Conservation (phyloP, 2,113 vertebrate species). For the Myocastor coypus region DNA sequence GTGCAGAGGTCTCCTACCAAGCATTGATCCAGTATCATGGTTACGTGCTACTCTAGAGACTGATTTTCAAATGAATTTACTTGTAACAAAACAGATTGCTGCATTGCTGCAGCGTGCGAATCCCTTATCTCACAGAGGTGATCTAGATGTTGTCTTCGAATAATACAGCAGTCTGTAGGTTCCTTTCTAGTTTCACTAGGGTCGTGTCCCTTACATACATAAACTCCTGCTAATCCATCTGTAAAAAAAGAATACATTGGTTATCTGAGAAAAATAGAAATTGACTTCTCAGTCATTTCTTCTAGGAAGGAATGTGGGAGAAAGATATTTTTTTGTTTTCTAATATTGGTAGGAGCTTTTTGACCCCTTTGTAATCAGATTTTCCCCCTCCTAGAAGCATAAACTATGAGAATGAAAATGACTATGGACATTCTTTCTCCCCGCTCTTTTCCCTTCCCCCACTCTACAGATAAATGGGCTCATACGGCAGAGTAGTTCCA, state of each 20-base stretch:
- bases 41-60: conserved; percentile 44
- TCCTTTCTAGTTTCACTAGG: conserved; percentile 11
- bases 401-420: not conserved
- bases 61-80: conserved; percentile 70
- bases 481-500: not conserved
- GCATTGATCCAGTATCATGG: conserved; percentile 35
- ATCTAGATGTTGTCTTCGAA: conserved; percentile 31
- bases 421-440: not conserved
- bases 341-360: not conserved
- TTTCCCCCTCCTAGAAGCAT: not conserved
- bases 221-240: not conserved
- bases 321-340: not conserved
- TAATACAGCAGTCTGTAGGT: not conserved
- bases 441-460: not conserved
- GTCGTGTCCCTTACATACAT: not conserved
- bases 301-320: not conserved
- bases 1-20: not conserved
- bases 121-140: not conserved
- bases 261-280: not conserved
- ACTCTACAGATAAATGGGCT: not conserved
- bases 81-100: conserved; percentile 39
- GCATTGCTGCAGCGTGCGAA: not conserved
- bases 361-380: not conserved
- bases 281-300: conserved; percentile 1
- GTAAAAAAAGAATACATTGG: not conserved